Conservation (phyloP, 1,140 invertebrate genomes). For the Bathynomus jamesi region DNA sequence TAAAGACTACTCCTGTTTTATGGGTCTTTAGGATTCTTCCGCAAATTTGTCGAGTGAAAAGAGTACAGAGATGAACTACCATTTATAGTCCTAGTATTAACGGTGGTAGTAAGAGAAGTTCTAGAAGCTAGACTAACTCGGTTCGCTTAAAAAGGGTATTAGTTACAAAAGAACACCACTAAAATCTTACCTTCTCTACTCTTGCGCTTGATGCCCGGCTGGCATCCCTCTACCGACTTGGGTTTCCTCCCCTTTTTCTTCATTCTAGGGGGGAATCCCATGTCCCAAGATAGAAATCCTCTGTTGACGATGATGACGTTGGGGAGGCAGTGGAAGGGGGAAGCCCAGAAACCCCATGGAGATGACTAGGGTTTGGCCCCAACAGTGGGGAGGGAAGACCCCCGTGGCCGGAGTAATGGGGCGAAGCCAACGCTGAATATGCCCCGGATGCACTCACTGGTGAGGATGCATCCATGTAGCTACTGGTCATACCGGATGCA, state of each 20-base stretch:
- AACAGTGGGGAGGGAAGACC: conserved; percentile 40
- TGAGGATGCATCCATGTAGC: conserved; percentile 20
- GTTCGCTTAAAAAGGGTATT: too few relatives aligned
- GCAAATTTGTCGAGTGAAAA: too few relatives aligned
- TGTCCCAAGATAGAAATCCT: conserved; percentile 73
- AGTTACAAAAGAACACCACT: too few relatives aligned
- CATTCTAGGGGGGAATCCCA: conserved; percentile 64
- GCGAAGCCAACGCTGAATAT: conserved; percentile 22
- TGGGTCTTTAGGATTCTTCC: too few relatives aligned
- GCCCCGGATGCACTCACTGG: conserved; percentile 29
- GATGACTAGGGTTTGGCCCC: conserved; percentile 32
- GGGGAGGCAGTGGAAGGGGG: conserved; percentile 41
- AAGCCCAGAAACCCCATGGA: conserved; percentile 40
- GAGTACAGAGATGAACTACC: too few relatives aligned
- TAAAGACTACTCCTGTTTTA: too few relatives aligned
- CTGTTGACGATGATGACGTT: conserved; percentile 44
- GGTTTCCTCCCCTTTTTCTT: conserved; percentile 60
- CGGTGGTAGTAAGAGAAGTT: too few relatives aligned
- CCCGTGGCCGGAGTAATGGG: conserved; percentile 12
- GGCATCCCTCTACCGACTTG: conserved; percentile 38
- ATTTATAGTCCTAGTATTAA: too few relatives aligned
- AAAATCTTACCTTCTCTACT: conserved; percentile 67
- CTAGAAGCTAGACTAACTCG: too few relatives aligned
- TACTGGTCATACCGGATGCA: conserved; percentile 4
- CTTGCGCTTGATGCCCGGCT: conserved; percentile 72